Conservation (phyloP, 2,797 vertebrate species). For the Anas capensis region DNA sequence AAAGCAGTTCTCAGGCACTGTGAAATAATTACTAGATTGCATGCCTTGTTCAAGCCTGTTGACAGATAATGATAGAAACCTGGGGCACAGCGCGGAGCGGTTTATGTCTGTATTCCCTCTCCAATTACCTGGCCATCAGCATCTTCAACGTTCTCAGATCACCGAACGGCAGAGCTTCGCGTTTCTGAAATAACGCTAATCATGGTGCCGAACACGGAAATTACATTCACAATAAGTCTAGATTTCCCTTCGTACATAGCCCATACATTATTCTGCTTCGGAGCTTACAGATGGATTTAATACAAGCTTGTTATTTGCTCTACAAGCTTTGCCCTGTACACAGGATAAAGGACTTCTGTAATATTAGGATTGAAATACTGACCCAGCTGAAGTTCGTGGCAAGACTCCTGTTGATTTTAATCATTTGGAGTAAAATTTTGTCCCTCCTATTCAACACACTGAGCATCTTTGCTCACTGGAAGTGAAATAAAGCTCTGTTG, state of each 20-base stretch:
- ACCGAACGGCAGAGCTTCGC: background rate
- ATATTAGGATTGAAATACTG: background rate
- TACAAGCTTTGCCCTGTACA: background rate
- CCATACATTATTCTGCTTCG: background rate
- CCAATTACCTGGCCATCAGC: background rate
- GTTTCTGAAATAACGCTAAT: background rate
- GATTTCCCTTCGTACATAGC: background rate
- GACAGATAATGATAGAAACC: slow-evolving; percentile 35
- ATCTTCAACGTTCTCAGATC: background rate
- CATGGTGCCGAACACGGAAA: background rate
- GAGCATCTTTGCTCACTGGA: background rate
- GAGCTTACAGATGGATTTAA: slow-evolving; percentile 42
- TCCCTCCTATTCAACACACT: background rate
- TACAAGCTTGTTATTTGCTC: background rate
- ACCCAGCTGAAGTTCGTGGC: background rate
- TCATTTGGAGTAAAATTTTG: background rate
- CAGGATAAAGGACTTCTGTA: slow-evolving; percentile 2
- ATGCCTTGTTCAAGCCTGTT: slow-evolving; percentile 29
- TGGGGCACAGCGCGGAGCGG: slow-evolving; percentile 12
- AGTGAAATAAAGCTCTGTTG: background rate
- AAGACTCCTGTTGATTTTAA: background rate
- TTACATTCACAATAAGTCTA: background rate
- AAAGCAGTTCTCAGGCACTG: slow-evolving; percentile 30
- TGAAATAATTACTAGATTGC: slow-evolving; percentile 52
- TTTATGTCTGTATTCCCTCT: slow-evolving; percentile 13